A percentile compares a stretch with the other conserved stretches of the same genome.
Conservation (phyloP, 2,888 invertebrate species). For the Dicyrtomina minuta region DNA sequence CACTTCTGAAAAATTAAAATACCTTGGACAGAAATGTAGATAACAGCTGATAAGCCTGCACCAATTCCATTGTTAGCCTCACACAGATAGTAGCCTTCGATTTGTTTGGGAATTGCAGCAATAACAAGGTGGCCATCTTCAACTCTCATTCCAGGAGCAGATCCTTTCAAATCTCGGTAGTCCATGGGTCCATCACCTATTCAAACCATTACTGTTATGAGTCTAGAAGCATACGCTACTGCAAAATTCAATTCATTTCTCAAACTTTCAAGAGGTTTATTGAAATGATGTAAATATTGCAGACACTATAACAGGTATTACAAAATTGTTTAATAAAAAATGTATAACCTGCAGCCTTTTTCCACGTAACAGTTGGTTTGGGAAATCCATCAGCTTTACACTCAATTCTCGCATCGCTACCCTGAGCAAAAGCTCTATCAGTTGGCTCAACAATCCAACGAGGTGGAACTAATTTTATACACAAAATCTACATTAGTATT, state of each 20-base stretch:
- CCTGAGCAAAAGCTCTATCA: constrained; percentile 92
- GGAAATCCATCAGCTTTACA: constrained; percentile 96
- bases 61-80: constrained; percentile 96
- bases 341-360: constrained; percentile 83
- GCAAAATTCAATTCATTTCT: no score
- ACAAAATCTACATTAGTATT: constrained; percentile 43
- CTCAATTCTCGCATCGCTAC: constrained; percentile 89
- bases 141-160: constrained; percentile 85
- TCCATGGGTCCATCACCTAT: constrained; percentile 86
- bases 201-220: no score
- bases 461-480: constrained; percentile 72
- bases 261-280: no score
- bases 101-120: constrained; percentile 85
- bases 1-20: constrained; percentile 40
- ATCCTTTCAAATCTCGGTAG: constrained; percentile 87
- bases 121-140: constrained; percentile 91
- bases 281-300: no score
- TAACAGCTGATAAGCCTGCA: constrained; percentile 89
- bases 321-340: no score
- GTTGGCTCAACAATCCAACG: constrained; percentile 94
- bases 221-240: no score
- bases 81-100: constrained; percentile 86
- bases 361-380: constrained; percentile 91
- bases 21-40: constrained; percentile 92
- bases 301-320: no score